A percentile compares a stretch with the other conserved stretches of the same genome.
phyloP scores from a whole-genome alignment of 1,140 invertebrate genomes.

The Rhyacophila brunnea region DNA sequence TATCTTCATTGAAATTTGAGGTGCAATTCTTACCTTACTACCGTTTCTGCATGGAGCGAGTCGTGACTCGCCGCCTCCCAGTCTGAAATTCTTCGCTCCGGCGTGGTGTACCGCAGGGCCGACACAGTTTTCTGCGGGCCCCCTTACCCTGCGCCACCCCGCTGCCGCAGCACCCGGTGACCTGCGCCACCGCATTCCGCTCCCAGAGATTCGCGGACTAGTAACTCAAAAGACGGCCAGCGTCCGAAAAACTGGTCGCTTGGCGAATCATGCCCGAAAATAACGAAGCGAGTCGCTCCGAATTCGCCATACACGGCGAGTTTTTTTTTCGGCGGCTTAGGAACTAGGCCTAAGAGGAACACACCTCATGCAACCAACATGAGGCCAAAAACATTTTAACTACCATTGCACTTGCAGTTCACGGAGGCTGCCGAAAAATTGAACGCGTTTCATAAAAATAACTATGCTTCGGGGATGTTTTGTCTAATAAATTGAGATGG shows the following conservation, averaged over 20 bases:
- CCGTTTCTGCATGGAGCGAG: slow-evolving; percentile 2
- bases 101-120: too few species aligned
- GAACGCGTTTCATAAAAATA: too few species aligned
- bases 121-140: neutral
- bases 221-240: neutral
- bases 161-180: slow-evolving; percentile 32
- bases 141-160: slow-evolving; percentile 41
- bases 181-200: slow-evolving; percentile 23
- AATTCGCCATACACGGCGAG: neutral
- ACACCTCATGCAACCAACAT: too few species aligned
- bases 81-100: neutral
- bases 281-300: neutral
- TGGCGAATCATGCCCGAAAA: neutral
- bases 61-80: neutral
- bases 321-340: neutral
- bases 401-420: too few species aligned
- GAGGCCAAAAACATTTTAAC: too few species aligned
- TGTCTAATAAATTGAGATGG: too few species aligned
- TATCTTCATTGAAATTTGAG: too few species aligned
- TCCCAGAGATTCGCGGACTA: slow-evolving; percentile 18
- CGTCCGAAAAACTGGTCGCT: slow-evolving; percentile 25
- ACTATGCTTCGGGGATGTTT: too few species aligned
- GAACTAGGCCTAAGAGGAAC: too few species aligned
- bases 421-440: too few species aligned
- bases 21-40: neutral